Conservation (phyloP, 2,797 vertebrate species). For the Chelmon rostratus region DNA sequence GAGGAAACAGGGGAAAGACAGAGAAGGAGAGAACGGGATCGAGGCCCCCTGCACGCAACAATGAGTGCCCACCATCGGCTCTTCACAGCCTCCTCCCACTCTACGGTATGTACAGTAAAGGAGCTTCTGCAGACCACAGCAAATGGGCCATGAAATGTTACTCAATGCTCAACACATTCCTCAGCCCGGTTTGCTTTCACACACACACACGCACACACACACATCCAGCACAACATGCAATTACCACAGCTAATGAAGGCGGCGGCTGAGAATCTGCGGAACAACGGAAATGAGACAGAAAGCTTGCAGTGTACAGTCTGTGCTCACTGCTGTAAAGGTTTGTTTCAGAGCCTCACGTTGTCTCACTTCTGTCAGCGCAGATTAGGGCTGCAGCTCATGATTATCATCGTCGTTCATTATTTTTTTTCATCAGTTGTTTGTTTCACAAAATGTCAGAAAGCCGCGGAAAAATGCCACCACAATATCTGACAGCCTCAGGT, state of each 20-base stretch:
- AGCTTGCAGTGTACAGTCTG: conserved; percentile 10
- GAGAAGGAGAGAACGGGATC: conserved; percentile 36
- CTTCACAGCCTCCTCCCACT: conserved; percentile 62
- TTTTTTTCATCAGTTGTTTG: not conserved
- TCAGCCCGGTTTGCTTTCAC: conserved; percentile 45
- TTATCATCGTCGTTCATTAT: not conserved
- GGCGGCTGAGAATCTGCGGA: conserved; percentile 22
- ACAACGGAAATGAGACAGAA: conserved; percentile 41
- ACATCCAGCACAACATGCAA: conserved; percentile 43
- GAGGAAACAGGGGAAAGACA: conserved; percentile 37
- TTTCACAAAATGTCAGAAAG: not conserved
- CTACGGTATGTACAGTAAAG: conserved; percentile 67
- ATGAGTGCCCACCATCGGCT: conserved; percentile 58
- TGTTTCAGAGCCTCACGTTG: not conserved
- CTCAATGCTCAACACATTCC: conserved; percentile 75
- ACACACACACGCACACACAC: conserved; percentile 24
- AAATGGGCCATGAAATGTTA: conserved; percentile 83
- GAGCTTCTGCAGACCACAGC: conserved; percentile 69
- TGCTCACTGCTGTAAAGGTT: not conserved
- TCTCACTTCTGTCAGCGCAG: conserved; percentile 10
- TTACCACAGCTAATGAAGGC: conserved; percentile 58
- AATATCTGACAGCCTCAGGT: no score
- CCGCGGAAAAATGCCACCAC: not conserved
- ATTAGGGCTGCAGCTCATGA: conserved; percentile 19
- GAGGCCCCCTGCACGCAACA: conserved; percentile 69